phyloP scores from a whole-genome alignment of 2,888 invertebrate genomes.

The Clivina fossor region DNA sequence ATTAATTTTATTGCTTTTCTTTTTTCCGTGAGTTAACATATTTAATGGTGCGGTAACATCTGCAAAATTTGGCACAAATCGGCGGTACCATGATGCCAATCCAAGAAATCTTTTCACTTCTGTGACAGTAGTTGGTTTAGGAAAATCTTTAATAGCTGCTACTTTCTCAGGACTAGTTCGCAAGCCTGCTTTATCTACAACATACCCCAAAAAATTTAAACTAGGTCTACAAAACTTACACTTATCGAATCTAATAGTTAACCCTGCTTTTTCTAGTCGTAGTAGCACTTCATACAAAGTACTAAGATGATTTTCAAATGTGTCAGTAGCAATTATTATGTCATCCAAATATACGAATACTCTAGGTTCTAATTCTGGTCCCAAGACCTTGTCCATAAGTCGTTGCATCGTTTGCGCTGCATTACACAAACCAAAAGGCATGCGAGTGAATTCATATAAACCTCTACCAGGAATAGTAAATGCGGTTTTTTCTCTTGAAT shows the following conservation, averaged over 20 bases:
- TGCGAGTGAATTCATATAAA: constrained; percentile 32
- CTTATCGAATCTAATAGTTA: constrained; percentile 43
- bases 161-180: not conserved
- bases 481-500: constrained; percentile 41
- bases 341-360: constrained; percentile 41
- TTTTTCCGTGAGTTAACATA: not conserved
- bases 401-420: constrained; percentile 39
- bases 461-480: constrained; percentile 40
- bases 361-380: constrained; percentile 38
- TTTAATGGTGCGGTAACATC: not conserved
- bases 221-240: constrained; percentile 37
- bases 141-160: not conserved
- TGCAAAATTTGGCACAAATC: constrained; percentile 7
- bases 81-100: not conserved
- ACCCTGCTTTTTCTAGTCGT: constrained; percentile 37
- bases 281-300: constrained; percentile 35
- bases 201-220: constrained; percentile 45
- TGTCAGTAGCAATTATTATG: constrained; percentile 43
- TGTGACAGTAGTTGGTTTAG: not conserved
- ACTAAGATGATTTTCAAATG: constrained; percentile 39
- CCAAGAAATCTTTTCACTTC: not conserved
- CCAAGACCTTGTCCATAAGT: constrained; percentile 40
- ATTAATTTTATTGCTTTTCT: not conserved
- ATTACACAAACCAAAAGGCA: constrained; percentile 42
- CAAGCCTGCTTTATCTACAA: constrained; percentile 43